Conservation (phyloP, 2,888 invertebrate species). For the Ptychoptera albimana region DNA sequence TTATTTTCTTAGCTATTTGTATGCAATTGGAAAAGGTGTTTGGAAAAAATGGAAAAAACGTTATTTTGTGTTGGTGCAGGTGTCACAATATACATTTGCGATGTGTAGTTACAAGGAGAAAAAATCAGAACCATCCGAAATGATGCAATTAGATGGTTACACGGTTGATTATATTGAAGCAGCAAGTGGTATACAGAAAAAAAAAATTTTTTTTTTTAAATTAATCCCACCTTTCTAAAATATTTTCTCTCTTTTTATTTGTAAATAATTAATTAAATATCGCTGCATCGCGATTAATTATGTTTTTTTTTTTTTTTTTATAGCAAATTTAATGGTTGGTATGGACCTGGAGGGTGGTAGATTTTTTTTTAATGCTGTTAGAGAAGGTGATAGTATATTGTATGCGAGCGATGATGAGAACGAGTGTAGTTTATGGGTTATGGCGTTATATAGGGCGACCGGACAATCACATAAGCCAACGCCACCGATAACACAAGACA, state of each 20-base stretch:
- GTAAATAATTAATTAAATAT: neutral
- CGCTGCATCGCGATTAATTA: too few species aligned
- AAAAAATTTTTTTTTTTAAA: neutral
- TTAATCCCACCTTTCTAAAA: neutral
- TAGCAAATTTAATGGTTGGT: constrained; percentile 84
- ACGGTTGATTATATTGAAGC: constrained; percentile 98
- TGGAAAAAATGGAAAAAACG: constrained; percentile 99
- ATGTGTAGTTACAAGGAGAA: constrained; percentile 99
- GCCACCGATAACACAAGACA: constrained; percentile 75
- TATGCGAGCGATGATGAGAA: constrained; percentile 95
- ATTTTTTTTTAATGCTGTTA: constrained; percentile 95
- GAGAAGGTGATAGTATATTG: constrained; percentile 93
- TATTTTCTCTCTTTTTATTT: constrained; percentile 1
- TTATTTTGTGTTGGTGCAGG: constrained; percentile 96
- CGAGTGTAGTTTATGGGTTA: constrained; percentile 97
- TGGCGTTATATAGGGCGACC: constrained; percentile 98
- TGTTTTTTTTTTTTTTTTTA: constrained; percentile 14
- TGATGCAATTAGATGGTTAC: constrained; percentile 98
- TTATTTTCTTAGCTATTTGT: constrained; percentile 67
- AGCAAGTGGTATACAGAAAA: constrained; percentile 53
- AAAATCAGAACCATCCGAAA: constrained; percentile 97
- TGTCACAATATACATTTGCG: constrained; percentile 98
- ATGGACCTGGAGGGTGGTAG: constrained; percentile 87
- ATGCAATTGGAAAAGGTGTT: constrained; percentile 87
- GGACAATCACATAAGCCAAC: constrained; percentile 99